These are phyloP conservation scores for Halichoeres trimaculatus DNA, from an alignment of 2,113 vertebrate genomes.

Conservation along the genomic window DNA sequence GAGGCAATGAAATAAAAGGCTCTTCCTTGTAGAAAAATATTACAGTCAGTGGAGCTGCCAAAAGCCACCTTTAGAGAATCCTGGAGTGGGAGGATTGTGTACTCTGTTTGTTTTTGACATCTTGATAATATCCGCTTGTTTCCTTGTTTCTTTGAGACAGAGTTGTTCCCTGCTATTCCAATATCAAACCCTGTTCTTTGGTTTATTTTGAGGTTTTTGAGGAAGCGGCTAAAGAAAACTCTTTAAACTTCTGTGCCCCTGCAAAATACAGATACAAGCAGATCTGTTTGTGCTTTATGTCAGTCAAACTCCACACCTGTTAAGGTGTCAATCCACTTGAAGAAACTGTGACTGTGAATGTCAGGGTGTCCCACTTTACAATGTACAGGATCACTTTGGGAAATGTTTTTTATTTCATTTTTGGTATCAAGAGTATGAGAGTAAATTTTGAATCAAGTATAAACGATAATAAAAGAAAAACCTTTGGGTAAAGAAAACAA, in stretches of 20 bases:
- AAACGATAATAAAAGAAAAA: no score
- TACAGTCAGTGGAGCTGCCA: constrained; percentile 3
- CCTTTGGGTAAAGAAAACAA: no score
- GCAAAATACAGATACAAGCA: no score
- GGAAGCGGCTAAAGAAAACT: constrained; percentile 1
- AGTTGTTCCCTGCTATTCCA: constrained; percentile 11
- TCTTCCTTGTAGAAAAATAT: neutral
- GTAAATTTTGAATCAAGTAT: no score
- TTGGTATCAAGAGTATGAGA: no score
- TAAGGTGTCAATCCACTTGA: no score
- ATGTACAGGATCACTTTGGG: neutral
- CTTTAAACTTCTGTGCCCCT: neutral
- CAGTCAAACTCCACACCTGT: no score
- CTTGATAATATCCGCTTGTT: constrained; percentile 23
- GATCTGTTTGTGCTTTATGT: no score
- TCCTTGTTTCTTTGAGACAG: constrained; percentile 24
- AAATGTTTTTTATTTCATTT: no score
- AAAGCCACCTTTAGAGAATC: constrained; percentile 21
- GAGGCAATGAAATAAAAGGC: neutral
- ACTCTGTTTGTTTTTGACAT: constrained; percentile 22
- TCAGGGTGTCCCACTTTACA: neutral
- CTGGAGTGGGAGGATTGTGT: constrained; percentile 1
- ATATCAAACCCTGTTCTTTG: constrained; percentile 12
- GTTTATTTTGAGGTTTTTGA: constrained; percentile 15
- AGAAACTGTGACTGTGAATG: no score